Conservation (phyloP, 2,888 invertebrate species). For the Fragum fragum region DNA sequence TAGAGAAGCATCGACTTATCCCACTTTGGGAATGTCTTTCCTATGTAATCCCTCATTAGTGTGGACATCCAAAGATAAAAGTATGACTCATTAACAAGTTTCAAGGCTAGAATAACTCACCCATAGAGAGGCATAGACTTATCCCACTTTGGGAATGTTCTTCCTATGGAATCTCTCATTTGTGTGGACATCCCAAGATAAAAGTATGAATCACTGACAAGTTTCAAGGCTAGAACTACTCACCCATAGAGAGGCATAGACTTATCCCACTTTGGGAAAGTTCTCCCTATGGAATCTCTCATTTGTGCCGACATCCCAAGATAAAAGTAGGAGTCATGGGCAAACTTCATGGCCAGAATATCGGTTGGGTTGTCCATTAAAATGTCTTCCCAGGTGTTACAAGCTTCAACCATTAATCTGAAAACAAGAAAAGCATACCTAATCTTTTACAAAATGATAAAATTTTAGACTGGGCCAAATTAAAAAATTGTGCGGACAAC, state of each 20-base stretch:
- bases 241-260: conserved; percentile 87
- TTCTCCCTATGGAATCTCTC: conserved; percentile 87
- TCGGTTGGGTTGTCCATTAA: conserved; percentile 87
- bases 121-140: conserved; percentile 86
- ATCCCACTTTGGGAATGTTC: conserved; percentile 87
- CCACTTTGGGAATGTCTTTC: conserved; percentile 87
- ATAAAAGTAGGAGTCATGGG: conserved; percentile 88
- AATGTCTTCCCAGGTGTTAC: conserved; percentile 87
- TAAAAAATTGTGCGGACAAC: no score
- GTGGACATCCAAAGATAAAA: conserved; percentile 87
- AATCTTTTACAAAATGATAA: no score
- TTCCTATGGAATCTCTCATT: conserved; percentile 87
- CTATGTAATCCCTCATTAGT: conserved; percentile 87
- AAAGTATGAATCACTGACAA: conserved; percentile 88
- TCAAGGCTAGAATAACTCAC: conserved; percentile 87
- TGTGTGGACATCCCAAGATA: conserved; percentile 87
- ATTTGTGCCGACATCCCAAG: conserved; percentile 86
- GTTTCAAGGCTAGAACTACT: conserved; percentile 87
- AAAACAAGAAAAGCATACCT: not conserved
- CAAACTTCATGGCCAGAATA: conserved; percentile 88
- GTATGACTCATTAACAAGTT: conserved; percentile 87
- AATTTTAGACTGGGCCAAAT: no score
- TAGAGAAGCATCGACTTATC: conserved; percentile 86
- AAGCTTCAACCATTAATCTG: conserved; percentile 82
- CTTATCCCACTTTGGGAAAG: conserved; percentile 86